phyloP scores from a whole-genome alignment of 2,888 invertebrate species.

The Gisinianus flammeolus region DNA sequence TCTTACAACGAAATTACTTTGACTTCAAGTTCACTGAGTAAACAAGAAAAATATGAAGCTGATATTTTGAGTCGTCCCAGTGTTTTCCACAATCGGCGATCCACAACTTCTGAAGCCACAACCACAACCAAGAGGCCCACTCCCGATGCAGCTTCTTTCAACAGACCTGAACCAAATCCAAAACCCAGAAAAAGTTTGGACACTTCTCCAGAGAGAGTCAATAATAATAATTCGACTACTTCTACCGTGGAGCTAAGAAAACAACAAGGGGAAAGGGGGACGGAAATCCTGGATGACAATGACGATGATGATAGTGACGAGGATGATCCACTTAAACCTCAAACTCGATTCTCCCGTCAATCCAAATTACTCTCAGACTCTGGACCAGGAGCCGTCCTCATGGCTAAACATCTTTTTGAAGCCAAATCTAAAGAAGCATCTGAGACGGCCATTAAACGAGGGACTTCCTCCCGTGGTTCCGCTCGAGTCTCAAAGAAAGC shows the following conservation, averaged over 20 bases:
- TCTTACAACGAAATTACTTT: slow-evolving; percentile 13
- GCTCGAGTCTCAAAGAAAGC: slow-evolving; percentile 53
- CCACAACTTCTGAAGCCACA: neutral
- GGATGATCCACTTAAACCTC: slow-evolving; percentile 44
- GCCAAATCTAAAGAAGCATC: slow-evolving; percentile 64
- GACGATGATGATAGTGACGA: slow-evolving; percentile 18
- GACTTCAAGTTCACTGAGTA: slow-evolving; percentile 17
- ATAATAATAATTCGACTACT: too few species aligned
- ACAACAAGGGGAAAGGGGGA: neutral
- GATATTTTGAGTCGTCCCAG: slow-evolving; percentile 56
- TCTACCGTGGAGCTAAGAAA: neutral
- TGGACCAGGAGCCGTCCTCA: slow-evolving; percentile 67
- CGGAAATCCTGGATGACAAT: neutral
- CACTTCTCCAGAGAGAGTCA: slow-evolving; percentile 49
- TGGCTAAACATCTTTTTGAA: slow-evolving; percentile 75
- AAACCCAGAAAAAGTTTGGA: slow-evolving; percentile 43
- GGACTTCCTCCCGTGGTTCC: slow-evolving; percentile 24
- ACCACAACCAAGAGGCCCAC: neutral
- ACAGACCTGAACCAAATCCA: slow-evolving; percentile 52
- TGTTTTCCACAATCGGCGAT: slow-evolving; percentile 37
- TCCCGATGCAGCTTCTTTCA: neutral
- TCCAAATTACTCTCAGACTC: slow-evolving; percentile 64
- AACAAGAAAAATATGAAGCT: slow-evolving; percentile 54
- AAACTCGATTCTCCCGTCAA: slow-evolving; percentile 37
- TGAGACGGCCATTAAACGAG: slow-evolving; percentile 44